These are phyloP conservation scores for Leuctra nigra DNA, from an alignment of 2,888 invertebrate species.

Conservation along the genomic window DNA sequence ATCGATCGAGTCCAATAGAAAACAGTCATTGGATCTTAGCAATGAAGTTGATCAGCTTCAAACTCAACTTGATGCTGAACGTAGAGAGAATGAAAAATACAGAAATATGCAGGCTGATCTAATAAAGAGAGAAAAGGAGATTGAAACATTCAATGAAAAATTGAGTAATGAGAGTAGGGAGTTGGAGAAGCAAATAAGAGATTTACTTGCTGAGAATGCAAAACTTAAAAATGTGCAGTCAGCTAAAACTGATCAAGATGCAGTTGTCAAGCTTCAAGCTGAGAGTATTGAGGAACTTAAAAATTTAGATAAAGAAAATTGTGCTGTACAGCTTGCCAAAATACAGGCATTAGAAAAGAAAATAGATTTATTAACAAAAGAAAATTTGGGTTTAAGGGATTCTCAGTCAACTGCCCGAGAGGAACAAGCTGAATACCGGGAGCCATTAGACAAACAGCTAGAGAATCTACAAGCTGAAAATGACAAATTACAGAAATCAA, in stretches of 20 bases:
- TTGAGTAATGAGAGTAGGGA: background rate
- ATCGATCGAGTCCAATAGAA: background rate
- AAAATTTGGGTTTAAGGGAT: no score
- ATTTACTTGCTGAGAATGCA: background rate
- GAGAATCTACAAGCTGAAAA: background rate
- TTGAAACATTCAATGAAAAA: no score
- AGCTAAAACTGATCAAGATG: background rate
- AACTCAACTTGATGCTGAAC: background rate
- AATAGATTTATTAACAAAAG: no score
- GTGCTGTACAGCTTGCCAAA: no score
- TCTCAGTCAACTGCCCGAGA: no score
- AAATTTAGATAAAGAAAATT: background rate
- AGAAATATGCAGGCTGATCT: background rate
- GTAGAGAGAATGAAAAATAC: background rate
- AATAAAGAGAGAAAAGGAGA: no score
- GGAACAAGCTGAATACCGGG: no score
- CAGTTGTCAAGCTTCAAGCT: background rate
- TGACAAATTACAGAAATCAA: background rate
- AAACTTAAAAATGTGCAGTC: background rate
- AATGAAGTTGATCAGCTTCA: constrained; percentile 3
- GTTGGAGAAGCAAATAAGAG: background rate
- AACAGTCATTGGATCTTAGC: background rate
- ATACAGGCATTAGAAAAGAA: no score
- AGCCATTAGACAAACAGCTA: no score
- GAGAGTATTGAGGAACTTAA: background rate